Evolutionary conservation across 2,113 vertebrate genomes (phyloP), one percentile per base, ranked within the genome.

Genomic region (Sula dactylatra): DNA sequence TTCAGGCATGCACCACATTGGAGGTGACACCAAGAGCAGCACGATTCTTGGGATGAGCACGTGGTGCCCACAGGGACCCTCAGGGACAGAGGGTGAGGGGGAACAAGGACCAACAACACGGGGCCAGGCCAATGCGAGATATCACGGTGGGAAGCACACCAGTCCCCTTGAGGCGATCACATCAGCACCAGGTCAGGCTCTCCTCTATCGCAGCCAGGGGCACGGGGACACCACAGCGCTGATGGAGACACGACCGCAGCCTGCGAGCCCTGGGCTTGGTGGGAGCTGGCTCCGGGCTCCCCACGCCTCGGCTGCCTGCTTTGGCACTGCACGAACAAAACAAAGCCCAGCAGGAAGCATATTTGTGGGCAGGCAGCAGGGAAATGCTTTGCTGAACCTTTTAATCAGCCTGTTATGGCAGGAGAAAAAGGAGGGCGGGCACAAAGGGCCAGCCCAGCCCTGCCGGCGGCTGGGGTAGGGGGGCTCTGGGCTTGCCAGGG

Each of bases 111-210:
- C 7, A 7, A 45, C 27, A 44, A 1, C 85, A 49, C 31, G 3
- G 1, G 12, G 26, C 40, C 79, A 74, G 29, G 25, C 15, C 50
- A 20, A 7, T 3, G 11, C 3, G 7, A 79, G 62, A 11, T 26
- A 27, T 8, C 2, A 2, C 1, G 34, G 29, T 7, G 26, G 66
- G 21, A 74, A 70, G 55, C 27, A 50, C 38, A 20, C n/a, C 24
- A 11, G 1, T 2, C 36, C 70, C 21, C 29, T 40, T 0, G 0
- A n/a, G 8, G 13, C 38, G 50, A 65, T 6, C 82, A 27, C 40
- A 21, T 16, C 64, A 36, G 16, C 0, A 0, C 9, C 10, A 5
- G 27, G 24, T 65, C 54, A 13, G 5, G 36, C 36, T 52, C 36
- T 65, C 55, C 59, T 49, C 27, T 34, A 1, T 40, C 70, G 24